These are phyloP conservation scores for Cotesia congregata DNA, from an alignment of 2,888 invertebrate genomes.

Conservation along the genomic window DNA sequence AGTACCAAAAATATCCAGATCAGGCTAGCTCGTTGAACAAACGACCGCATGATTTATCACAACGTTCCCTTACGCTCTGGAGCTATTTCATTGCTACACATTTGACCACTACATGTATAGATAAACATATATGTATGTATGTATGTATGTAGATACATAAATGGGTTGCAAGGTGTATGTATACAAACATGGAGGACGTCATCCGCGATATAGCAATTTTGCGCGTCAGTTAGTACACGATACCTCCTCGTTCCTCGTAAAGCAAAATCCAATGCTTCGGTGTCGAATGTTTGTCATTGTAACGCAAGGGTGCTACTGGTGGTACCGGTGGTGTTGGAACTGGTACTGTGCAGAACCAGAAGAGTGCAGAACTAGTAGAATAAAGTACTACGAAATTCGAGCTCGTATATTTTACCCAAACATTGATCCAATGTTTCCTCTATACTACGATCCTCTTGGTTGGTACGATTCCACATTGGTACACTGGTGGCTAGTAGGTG, in stretches of 20 bases:
- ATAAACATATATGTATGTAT: neutral
- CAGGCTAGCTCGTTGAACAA: constrained; percentile 43
- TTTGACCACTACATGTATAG: constrained; percentile 16
- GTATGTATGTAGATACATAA: constrained; percentile 7
- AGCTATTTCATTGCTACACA: constrained; percentile 44
- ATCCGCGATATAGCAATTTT: constrained; percentile 38
- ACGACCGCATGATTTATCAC: constrained; percentile 50
- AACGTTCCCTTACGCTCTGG: constrained; percentile 40
- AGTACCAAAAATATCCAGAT: constrained; percentile 35
- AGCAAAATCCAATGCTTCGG: constrained; percentile 40
- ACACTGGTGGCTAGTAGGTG: neutral
- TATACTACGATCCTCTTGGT: constrained; percentile 30
- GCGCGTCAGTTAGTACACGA: constrained; percentile 41
- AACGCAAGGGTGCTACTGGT: constrained; percentile 20
- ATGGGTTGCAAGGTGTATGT: neutral
- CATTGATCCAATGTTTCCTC: constrained; percentile 37
- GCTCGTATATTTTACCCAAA: constrained; percentile 39
- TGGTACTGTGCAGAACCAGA: neutral
- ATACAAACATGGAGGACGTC: constrained; percentile 25
- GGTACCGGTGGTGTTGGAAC: neutral
- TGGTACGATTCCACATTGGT: constrained; percentile 6
- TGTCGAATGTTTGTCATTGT: constrained; percentile 42
- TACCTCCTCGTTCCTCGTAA: constrained; percentile 39
- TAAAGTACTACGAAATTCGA: constrained; percentile 24
- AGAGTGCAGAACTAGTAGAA: neutral